phyloP scores from a whole-genome alignment of 2,113 vertebrate genomes.

The Ceyx cyanopectus region DNA sequence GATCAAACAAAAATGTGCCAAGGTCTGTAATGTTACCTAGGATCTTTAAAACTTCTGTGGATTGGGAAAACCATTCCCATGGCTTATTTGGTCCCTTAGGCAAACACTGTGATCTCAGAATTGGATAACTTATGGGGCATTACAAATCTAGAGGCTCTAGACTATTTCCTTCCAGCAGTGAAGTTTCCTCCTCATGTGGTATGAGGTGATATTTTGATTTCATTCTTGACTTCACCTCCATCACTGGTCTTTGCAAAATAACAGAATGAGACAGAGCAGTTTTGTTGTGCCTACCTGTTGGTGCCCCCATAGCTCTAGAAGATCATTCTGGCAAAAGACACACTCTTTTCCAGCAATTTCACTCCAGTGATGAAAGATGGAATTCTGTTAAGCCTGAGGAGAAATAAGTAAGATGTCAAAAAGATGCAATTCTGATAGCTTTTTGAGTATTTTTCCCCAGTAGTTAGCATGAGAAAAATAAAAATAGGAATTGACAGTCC shows the following conservation, averaged over 20 bases:
- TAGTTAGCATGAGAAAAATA: background rate
- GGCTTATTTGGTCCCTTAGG: background rate
- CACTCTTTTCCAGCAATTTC: background rate
- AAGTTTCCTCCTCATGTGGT: background rate
- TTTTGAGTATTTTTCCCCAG: background rate
- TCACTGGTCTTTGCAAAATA: background rate
- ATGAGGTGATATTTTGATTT: background rate
- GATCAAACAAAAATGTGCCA: background rate
- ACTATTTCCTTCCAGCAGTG: background rate
- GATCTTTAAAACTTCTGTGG: background rate
- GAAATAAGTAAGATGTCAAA: background rate
- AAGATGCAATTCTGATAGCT: background rate
- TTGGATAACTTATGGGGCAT: background rate
- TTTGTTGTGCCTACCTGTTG: background rate
- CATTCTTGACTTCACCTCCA: background rate
- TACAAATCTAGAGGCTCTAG: background rate
- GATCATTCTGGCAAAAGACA: background rate
- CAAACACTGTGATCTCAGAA: background rate
- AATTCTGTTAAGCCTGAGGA: background rate
- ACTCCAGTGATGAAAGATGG: background rate
- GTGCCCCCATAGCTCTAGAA: background rate
- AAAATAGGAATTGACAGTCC: background rate
- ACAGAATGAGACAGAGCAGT: background rate
- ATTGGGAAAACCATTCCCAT: conserved; percentile 11
- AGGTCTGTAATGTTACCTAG: background rate